Base-by-base conservation (phyloP, 2,113 vertebrate species). In the Etheostoma spectabile region DNA sequence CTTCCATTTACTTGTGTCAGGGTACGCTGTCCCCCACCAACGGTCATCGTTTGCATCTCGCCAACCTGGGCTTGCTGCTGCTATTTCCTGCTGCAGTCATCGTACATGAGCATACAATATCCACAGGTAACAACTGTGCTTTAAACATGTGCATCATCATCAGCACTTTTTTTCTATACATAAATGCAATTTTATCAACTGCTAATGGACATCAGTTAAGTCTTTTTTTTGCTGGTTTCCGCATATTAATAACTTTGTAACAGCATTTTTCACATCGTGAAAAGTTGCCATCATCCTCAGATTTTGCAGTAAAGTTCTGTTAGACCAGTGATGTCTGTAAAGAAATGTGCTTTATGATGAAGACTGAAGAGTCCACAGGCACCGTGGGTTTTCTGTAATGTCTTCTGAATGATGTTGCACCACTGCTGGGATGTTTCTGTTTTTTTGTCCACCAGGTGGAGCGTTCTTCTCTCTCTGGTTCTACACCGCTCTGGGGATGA, bases 391-490 rank as follows among this genome's bases (percentile, higher is more conserved):
- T 38, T 38, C 10, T 38, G 38, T 35, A n/a, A 52, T 10, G 18
- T 38, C 19, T 0, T 57, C 10, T 46, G 6, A 16, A 19, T 24
- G 14, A 45, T 35, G 27, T 18, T 33, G 57, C 8, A 24, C 38
- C 21, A 13, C 38, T 38, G 27, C 8, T 59, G 53, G 14, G 22
- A 24, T 27, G 27, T 56, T 13, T 77, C 10, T 73, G 30, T 18
- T 27, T 52, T 11, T 27, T 51, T 70, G 55, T 82, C 74, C 89
- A 18, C 0, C 69, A 88, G 87, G 3, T 78, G 88, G 86, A 42
- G 79, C 86, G 13, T 74, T 92, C 46, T 13, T 95, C 59, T 87
- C 63, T 49, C 70, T 91, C 42, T 86, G 77, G 76, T 77, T 81
- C 56, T 79, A 70, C 75, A 80, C 74, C 12, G 64, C 81, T 57